Evolutionary conservation across 2,113 vertebrate species (phyloP).

Genomic region (Podarcis muralis): DNA sequence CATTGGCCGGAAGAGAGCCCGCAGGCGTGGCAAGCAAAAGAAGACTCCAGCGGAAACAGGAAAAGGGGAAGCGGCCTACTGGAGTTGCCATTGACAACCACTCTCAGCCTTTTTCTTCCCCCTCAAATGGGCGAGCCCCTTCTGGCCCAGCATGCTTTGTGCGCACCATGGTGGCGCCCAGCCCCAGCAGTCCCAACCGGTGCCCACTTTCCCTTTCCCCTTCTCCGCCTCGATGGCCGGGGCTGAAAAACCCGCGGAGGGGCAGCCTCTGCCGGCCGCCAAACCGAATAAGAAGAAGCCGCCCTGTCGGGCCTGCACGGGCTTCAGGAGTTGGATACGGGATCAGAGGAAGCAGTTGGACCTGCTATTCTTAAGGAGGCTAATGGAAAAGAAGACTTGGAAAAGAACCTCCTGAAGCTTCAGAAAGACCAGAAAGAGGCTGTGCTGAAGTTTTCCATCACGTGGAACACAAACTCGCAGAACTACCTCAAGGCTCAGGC

Average conservation of each 20-base stretch:
- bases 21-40: neutral
- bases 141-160: neutral
- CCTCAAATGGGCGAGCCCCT: neutral
- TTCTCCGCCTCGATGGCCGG: too few relatives aligned
- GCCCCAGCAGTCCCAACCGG: too few relatives aligned
- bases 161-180: too few relatives aligned
- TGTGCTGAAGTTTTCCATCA: too few relatives aligned
- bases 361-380: neutral
- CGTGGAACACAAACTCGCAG: too few relatives aligned
- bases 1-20: neutral
- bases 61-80: too few relatives aligned
- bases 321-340: slow-evolving; percentile 88
- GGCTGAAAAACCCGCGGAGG: neutral
- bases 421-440: too few relatives aligned
- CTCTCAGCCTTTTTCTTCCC: neutral
- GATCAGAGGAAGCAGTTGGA: slow-evolving; percentile 45
- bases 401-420: too few relatives aligned
- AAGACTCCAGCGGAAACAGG: neutral
- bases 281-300: slow-evolving; percentile 66
- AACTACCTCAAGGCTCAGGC: too few relatives aligned
- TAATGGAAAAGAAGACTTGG: too few relatives aligned
- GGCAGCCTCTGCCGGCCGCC: neutral
- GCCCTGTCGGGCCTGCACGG: slow-evolving; percentile 83
- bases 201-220: too few relatives aligned
- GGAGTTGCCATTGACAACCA: too few relatives aligned